phyloP scores from a whole-genome alignment of 2,888 invertebrate genomes.

The Pasiphila rectangulata region DNA sequence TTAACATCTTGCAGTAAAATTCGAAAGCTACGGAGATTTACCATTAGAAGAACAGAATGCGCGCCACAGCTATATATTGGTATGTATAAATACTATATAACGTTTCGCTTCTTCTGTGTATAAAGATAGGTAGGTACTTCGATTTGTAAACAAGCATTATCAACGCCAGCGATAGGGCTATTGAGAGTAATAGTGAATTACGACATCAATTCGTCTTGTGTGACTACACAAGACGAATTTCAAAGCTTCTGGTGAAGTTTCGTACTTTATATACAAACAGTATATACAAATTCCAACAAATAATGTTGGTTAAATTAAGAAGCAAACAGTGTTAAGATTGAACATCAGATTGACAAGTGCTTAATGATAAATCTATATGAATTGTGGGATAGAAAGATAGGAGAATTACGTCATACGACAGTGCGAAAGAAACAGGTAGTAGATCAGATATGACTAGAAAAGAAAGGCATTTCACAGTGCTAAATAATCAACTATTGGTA shows the following conservation, averaged over 20 bases:
- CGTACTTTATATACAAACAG: constrained; percentile 7
- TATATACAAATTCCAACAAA: too few species aligned
- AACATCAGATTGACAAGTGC: too few species aligned
- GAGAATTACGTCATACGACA: too few species aligned
- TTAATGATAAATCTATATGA: too few species aligned
- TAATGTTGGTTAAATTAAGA: too few species aligned
- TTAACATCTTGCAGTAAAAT: neutral
- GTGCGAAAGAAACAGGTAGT: too few species aligned
- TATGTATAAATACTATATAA: neutral
- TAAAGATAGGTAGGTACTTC: constrained; percentile 13
- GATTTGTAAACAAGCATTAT: constrained; percentile 16
- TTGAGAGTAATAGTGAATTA: constrained; percentile 14
- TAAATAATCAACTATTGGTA: neutral
- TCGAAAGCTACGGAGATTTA: too few species aligned
- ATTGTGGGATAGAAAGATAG: too few species aligned
- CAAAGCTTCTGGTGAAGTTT: constrained; percentile 11
- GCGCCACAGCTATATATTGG: too few species aligned
- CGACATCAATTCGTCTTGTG: constrained; percentile 19
- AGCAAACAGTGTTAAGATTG: too few species aligned
- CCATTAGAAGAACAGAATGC: too few species aligned
- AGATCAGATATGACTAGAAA: too few species aligned
- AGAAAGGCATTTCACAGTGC: neutral
- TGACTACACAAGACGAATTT: constrained; percentile 1
- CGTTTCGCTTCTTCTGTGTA: neutral
- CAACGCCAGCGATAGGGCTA: constrained; percentile 10